phyloP scores from a whole-genome alignment of 2,888 invertebrate species.

The Esperia sulphurella region DNA sequence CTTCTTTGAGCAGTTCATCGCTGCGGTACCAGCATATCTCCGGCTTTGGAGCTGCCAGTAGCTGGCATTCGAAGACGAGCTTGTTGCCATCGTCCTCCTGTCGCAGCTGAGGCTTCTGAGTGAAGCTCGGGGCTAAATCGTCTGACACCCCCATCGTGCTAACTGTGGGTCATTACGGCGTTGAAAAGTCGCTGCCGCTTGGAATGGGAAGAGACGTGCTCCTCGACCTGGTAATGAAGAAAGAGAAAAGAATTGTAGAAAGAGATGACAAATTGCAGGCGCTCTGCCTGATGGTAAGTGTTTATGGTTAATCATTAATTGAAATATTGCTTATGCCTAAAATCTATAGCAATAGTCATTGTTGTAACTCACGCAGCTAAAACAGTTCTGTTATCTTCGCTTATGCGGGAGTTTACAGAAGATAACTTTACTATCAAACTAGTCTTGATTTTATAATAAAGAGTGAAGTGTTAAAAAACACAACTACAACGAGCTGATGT shows the following conservation, averaged over 20 bases:
- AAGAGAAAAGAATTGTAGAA: neutral
- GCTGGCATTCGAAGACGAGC: slow-evolving; percentile 95
- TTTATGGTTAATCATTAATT: too few species aligned
- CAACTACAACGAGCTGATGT: too few species aligned
- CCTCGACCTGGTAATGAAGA: slow-evolving; percentile 33
- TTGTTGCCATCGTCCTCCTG: slow-evolving; percentile 98
- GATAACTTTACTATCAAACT: too few species aligned
- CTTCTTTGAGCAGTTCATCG: slow-evolving; percentile 90
- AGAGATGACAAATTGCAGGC: neutral
- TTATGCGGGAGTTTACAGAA: too few species aligned
- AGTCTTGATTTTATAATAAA: too few species aligned
- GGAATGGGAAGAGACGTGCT: slow-evolving; percentile 23
- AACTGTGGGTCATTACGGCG: slow-evolving; percentile 67
- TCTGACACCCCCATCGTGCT: slow-evolving; percentile 90
- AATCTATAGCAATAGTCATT: too few species aligned
- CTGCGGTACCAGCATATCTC: slow-evolving; percentile 96
- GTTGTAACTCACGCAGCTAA: too few species aligned
- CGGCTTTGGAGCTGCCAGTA: slow-evolving; percentile 92
- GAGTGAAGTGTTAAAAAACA: too few species aligned
- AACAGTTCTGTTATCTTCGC: too few species aligned
- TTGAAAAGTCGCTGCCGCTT: slow-evolving; percentile 28
- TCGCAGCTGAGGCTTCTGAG: slow-evolving; percentile 97
- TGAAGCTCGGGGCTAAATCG: slow-evolving; percentile 98
- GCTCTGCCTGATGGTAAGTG: too few species aligned
- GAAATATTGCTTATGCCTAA: too few species aligned